These are phyloP conservation scores for Zapus hudsonius DNA, from an alignment of 2,113 vertebrate species.

Conservation along the genomic window DNA sequence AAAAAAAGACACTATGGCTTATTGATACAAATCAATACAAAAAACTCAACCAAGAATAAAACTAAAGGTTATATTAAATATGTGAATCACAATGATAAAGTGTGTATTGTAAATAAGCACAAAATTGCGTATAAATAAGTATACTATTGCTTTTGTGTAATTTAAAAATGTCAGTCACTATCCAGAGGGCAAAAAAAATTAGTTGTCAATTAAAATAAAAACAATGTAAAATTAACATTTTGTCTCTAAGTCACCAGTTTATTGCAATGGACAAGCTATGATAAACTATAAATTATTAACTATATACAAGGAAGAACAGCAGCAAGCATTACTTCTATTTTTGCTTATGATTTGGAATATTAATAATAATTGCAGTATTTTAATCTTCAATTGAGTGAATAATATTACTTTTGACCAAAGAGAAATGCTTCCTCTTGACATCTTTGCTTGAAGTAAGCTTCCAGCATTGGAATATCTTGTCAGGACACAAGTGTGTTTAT, in stretches of 20 bases:
- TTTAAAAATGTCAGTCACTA: neutral
- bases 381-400: neutral
- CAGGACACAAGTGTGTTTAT: neutral
- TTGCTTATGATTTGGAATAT: neutral
- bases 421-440: neutral
- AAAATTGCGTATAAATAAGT: neutral
- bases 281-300: neutral
- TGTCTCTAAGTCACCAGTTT: neutral
- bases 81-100: slow-evolving; percentile 31
- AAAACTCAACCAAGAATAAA: slow-evolving; percentile 26
- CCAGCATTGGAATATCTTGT: neutral
- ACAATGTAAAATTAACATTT: neutral
- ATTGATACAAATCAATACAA: slow-evolving; percentile 55
- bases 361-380: neutral
- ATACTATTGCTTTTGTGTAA: neutral
- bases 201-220: neutral
- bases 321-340: neutral
- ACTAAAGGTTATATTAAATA: slow-evolving; percentile 1
- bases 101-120: neutral
- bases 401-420: neutral
- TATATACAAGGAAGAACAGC: neutral
- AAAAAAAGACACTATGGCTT: neutral
- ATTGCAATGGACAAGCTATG: neutral
- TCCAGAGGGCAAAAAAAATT: slow-evolving; percentile 15
- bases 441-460: neutral